phyloP scores from a whole-genome alignment of 2,888 invertebrate species.

The Cordylochernes scorpioides region DNA sequence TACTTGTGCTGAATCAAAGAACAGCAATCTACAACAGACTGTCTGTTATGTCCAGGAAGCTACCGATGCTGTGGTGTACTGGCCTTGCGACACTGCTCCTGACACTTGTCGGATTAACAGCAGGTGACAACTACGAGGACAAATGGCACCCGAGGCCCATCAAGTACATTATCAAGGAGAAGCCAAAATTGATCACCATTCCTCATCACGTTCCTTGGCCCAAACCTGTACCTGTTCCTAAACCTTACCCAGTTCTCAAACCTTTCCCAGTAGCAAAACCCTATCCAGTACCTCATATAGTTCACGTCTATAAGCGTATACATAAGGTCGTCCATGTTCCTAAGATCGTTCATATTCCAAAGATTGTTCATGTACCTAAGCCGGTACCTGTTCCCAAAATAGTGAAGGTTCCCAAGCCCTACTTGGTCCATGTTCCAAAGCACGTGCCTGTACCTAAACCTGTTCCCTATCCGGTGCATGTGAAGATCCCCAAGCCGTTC shows the following conservation, averaged over 20 bases:
- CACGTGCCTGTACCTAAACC: slow-evolving; percentile 15
- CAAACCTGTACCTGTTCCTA: slow-evolving; percentile 14
- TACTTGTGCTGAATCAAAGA: too few species aligned
- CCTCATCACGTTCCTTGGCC: slow-evolving; percentile 13
- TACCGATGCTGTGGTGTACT: too few species aligned
- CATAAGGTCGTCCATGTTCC: slow-evolving; percentile 11
- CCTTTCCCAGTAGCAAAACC: slow-evolving; percentile 16
- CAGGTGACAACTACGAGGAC: too few species aligned
- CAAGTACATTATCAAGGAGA: slow-evolving; percentile 10
- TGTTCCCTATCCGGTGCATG: slow-evolving; percentile 7
- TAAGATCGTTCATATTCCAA: slow-evolving; percentile 12
- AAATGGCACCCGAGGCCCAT: slow-evolving; percentile 7
- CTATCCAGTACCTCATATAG: slow-evolving; percentile 14
- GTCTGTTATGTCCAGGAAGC: too few species aligned
- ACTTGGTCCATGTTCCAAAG: slow-evolving; percentile 15
- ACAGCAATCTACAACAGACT: too few species aligned
- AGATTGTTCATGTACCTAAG: slow-evolving; percentile 15
- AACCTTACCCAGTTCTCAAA: slow-evolving; percentile 14
- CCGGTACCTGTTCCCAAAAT: slow-evolving; percentile 15
- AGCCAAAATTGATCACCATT: slow-evolving; percentile 9
- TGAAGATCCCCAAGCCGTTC: slow-evolving; percentile 14
- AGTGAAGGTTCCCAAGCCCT: slow-evolving; percentile 16
- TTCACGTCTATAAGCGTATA: slow-evolving; percentile 14
- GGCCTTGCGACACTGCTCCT: too few species aligned
- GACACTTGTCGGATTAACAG: too few species aligned